Evolutionary conservation across 2,113 vertebrate species (phyloP).

Genomic region (Bothrops jararaca): DNA sequence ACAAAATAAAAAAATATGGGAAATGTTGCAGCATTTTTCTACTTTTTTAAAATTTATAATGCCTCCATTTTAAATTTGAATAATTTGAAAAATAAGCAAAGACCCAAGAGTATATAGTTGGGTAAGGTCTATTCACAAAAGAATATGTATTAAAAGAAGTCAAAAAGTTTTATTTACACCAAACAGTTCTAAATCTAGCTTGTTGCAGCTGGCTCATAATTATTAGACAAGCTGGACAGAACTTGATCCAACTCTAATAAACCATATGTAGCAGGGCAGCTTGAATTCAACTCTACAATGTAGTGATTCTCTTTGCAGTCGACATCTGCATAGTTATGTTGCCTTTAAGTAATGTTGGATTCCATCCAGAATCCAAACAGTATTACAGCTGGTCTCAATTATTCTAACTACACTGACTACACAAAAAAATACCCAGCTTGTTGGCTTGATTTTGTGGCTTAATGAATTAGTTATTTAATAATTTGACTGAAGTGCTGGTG

Average conservation of each 20-base stretch:
- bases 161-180: slow-evolving; percentile 20
- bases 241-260: slow-evolving; percentile 42
- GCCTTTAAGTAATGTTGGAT: slow-evolving; percentile 62
- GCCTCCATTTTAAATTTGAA: neutral
- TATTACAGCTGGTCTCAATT: slow-evolving; percentile 77
- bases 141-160: neutral
- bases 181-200: slow-evolving; percentile 9
- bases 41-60: neutral
- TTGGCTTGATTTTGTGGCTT: slow-evolving; percentile 47
- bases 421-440: slow-evolving; percentile 59
- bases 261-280: slow-evolving; percentile 29
- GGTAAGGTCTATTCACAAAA: neutral
- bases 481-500: slow-evolving; percentile 54
- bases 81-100: neutral
- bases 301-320: slow-evolving; percentile 17
- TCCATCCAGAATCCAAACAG: slow-evolving; percentile 58
- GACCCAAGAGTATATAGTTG: neutral
- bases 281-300: slow-evolving; percentile 29
- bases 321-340: slow-evolving; percentile 43
- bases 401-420: slow-evolving; percentile 62
- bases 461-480: slow-evolving; percentile 66
- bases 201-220: slow-evolving; percentile 47
- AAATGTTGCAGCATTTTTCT: neutral
- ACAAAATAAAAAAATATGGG: neutral
- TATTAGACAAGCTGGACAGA: slow-evolving; percentile 23